Base-by-base conservation (phyloP, 2,888 invertebrate species). In the Drosophila lutescens region DNA sequence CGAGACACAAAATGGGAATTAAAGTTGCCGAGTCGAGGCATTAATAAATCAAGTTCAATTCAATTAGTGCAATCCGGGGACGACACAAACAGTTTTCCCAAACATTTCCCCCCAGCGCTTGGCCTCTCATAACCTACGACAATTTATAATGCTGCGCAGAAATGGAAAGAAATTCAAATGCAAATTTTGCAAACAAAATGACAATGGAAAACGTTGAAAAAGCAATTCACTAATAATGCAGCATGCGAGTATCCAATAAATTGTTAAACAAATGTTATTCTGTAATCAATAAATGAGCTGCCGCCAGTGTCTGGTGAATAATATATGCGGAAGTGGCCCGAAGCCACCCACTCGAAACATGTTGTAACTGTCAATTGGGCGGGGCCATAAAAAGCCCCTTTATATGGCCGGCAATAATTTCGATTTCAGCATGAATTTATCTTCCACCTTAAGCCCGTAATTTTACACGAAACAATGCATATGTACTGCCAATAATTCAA, bases 31-130 rank as follows among this genome's bases (percentile, higher is more conserved):
- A 44, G 26, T n/a, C 30, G 38, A 56, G 47, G 74, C 71, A 74
- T 61, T 79, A 75, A 66, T 85, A 85, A 85, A 85, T 85, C 85
- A 85, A 85, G 88, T 85, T 85, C 88, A 85, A 85, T 85, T 84
- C 84, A 87, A 84, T 84, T 84, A 87, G 72, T 80, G 76, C 69
- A 55, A 67, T 73, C 63, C 56, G 51, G 65, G 74, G 74, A 78
- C 76, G 86, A 69, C 79, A 84, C 74, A 76, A 75, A 75, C 58
- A 55, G 38, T 61, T 70, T 54, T 17, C 23, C 23, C 23, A 4
- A 23, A 23, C 34, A 20, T 30, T n/a, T 10, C 17, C 34, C 50
- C 50, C n/a, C 34, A 17, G 0, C 23, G 3, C 34, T 26, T 5
- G 69, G 51, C 60, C 70, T 61, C 78, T 70, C 83, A 85, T 85